Evolutionary conservation across 2,113 vertebrate species (phyloP), one percentile per base, ranked within the genome.

Genomic region (Excalfactoria chinensis): DNA sequence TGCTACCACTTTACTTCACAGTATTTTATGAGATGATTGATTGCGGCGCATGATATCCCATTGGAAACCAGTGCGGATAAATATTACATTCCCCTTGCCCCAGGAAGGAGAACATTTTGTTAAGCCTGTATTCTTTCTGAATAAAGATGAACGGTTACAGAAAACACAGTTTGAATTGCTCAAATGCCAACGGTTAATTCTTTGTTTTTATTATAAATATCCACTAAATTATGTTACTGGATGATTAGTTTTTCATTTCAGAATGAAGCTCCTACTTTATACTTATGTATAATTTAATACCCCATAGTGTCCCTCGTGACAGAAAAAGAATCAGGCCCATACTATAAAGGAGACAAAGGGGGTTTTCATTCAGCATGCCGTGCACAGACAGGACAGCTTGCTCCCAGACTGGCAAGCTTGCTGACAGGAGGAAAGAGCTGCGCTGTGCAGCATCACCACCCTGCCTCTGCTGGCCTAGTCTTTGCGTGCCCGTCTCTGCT

Each of bases 211-310:
- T 91, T 86, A 23, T 73, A 88, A 88, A 67, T 48, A 89, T 79
- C 49, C 72, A 70, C 86, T 81, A 83, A 89, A 88, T 92, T 63
- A 67, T 43, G 44, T 88, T 86, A 86, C 69, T 71, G 77, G 35
- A 72, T 76, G 58, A 90, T 93, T 76, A 87, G 67, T 84, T 93
- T 96, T 90, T 93, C 26, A 75, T 89, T 92, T 93, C 81, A 2
- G 0, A 83, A 78, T 66, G 80, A 88, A 90, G 64, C 63, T 85
- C 63, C 55, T 79, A 25, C 74, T 94, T 87, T 55, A 70, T 89
- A 70, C 72, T 84, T 87, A 43, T 64, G 51, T 83, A 46, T 73
- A 87, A 70, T 87, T 89, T 73, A 93, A 56, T 74, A 70, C 55
- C 5, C 20, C 0, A 0, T 55, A 73, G 37, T 35, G 28, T 78